A percentile compares a stretch with the other conserved stretches of the same genome.
Conservation (phyloP, 2,113 vertebrate species). For the Spea multiplicata region DNA sequence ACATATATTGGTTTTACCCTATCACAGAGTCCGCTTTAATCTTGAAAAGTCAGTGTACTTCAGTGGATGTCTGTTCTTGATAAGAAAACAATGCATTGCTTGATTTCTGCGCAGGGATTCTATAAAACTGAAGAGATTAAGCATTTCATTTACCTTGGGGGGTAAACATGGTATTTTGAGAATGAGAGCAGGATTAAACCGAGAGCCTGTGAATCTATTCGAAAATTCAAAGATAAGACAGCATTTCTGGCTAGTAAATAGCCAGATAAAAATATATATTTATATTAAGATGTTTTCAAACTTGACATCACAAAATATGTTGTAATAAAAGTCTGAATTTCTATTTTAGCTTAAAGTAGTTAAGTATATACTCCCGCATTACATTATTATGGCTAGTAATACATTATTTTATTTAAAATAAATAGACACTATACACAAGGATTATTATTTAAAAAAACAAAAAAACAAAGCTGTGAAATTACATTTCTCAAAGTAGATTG, state of each 20-base stretch:
- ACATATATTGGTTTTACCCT: constrained; percentile 29
- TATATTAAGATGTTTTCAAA: constrained; percentile 1
- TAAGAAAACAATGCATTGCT: constrained; percentile 44
- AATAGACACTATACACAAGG: too few species aligned
- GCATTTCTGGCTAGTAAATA: neutral
- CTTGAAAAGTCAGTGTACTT: constrained; percentile 27
- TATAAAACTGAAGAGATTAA: constrained; percentile 41
- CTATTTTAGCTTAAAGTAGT: too few species aligned
- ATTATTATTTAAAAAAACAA: too few species aligned
- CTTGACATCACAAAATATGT: too few species aligned
- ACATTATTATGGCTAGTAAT: too few species aligned
- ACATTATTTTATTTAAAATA: too few species aligned
- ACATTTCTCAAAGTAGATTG: too few species aligned
- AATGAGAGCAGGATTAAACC: constrained; percentile 34
- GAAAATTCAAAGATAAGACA: constrained; percentile 19
- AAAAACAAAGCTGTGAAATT: too few species aligned
- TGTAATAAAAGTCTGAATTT: too few species aligned
- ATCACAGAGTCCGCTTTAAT: constrained; percentile 7
- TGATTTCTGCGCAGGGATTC: constrained; percentile 36
- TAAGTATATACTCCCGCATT: too few species aligned
- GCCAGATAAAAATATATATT: neutral
- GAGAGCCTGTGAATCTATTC: constrained; percentile 21
- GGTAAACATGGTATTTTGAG: constrained; percentile 44
- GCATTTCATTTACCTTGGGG: constrained; percentile 46
- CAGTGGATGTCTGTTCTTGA: constrained; percentile 35